phyloP scores from a whole-genome alignment of 2,888 invertebrate genomes.

The Ceramica pisi region DNA sequence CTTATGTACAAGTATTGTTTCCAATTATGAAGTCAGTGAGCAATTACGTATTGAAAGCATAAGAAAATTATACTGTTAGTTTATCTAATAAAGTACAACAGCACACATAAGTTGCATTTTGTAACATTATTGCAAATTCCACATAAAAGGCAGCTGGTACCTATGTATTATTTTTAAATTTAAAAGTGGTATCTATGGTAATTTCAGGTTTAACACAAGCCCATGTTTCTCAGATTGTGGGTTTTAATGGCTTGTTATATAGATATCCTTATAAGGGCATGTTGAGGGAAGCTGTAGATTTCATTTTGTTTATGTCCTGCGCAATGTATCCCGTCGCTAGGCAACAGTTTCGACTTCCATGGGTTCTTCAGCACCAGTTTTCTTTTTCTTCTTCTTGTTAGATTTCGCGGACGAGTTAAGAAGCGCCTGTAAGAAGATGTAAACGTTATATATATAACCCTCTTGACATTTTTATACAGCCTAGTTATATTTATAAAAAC shows the following conservation, averaged over 20 bases:
- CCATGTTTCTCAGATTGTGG: slow-evolving; percentile 32
- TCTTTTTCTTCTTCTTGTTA: slow-evolving; percentile 98
- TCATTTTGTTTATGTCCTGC: slow-evolving; percentile 64
- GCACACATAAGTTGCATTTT: slow-evolving; percentile 34
- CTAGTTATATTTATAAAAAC: too few relatives aligned
- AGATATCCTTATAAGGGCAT: slow-evolving; percentile 60
- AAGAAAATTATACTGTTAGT: slow-evolving; percentile 39
- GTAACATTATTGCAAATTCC: slow-evolving; percentile 44
- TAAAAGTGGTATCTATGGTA: slow-evolving; percentile 14
- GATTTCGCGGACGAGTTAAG: slow-evolving; percentile 95
- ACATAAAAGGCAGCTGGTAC: slow-evolving; percentile 38
- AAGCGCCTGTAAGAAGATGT: slow-evolving; percentile 89
- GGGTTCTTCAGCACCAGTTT: slow-evolving; percentile 91
- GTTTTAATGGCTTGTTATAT: slow-evolving; percentile 43
- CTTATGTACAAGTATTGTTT: slow-evolving; percentile 57
- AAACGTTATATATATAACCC: background rate
- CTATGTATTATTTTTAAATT: slow-evolving; percentile 15
- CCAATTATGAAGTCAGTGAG: slow-evolving; percentile 49
- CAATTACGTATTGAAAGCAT: slow-evolving; percentile 47
- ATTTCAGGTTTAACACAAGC: slow-evolving; percentile 39
- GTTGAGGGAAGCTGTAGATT: slow-evolving; percentile 72
- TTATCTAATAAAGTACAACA: slow-evolving; percentile 37
- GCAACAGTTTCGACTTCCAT: slow-evolving; percentile 91
- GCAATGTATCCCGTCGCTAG: slow-evolving; percentile 73
- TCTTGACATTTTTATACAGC: too few relatives aligned